Base-by-base conservation (phyloP, 2,888 invertebrate species). In the Netelia melanura region DNA sequence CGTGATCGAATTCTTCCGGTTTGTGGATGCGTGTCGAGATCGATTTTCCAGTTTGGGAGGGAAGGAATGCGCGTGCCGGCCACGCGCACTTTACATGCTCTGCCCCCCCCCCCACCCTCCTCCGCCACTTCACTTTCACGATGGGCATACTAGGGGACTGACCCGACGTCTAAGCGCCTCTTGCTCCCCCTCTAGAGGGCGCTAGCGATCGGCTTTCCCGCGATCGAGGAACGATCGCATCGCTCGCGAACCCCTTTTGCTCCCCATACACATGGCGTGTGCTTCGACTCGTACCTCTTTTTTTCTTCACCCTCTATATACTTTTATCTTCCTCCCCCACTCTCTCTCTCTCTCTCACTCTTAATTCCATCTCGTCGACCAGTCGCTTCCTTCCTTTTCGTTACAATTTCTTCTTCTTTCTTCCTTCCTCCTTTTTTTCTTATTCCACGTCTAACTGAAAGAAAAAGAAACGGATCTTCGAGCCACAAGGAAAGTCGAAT, bases 31-130 rank as follows among this genome's bases (percentile, higher is more conserved):
- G 86, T 87, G 88, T 87, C 86, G 74, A 68, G 71, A 65, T 65
- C 84, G 85, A 89, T 89, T 89, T 89, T 87, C 87, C 87, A 85
- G 87, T 85, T 83, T 74, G 86, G 48, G 48, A 48, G 14, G 48
- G 48, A 48, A 48, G 14, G 48, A 48, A 48, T 86, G 87, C 21
- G 52, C 11, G 89, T 89, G 88, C 88, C 87, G 62, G 87, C 85
- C 88, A 89, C 88, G 87, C 87, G 89, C 87, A 88, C 88, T 89
- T 89, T 87, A 62, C 52, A 74, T 62, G 62, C 62, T 21, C 61
- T 8, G 10, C 11, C 3, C 48, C 11, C 2, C 11, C 48, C 48
- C 48, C 2, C 11, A 14, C 48, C 48, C 17, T 17, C 17, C 17
- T 17, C 14, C 48, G 2, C 48, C 6, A 10, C 11, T 14, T 48